A percentile compares a stretch with the other conserved stretches of the same genome.
Evolutionary conservation across 2,113 vertebrate genomes (phyloP).

Genomic region (Periophthalmus modestus): DNA sequence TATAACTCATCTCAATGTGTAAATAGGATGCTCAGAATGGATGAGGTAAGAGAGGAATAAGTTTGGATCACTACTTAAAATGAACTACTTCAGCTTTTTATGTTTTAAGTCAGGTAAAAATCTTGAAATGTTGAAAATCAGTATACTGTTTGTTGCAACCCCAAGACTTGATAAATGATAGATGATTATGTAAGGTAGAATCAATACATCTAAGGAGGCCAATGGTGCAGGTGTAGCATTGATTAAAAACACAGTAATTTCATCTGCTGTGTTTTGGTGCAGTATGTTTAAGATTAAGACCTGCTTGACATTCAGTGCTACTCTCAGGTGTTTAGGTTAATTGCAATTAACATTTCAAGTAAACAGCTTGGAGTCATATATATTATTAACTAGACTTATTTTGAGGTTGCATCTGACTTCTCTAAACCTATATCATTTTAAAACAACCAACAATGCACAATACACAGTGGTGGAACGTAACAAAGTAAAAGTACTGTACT

Average conservation of each 20-base stretch:
- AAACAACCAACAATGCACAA: neutral
- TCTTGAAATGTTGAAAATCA: no score
- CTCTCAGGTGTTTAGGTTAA: neutral
- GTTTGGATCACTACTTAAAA: no score
- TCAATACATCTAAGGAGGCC: neutral
- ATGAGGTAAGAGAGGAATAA: no score
- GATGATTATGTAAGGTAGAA: no score
- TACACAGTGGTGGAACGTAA: no score
- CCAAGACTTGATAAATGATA: neutral
- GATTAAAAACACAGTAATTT: neutral
- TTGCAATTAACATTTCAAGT: constrained; percentile 1
- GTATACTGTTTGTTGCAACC: no score
- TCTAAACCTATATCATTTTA: neutral
- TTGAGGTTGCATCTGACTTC: neutral
- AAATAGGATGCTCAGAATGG: no score
- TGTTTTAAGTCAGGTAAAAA: no score
- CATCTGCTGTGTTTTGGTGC: neutral
- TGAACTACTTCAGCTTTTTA: no score
- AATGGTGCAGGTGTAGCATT: neutral
- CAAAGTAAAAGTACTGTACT: no score
- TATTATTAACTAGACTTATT: neutral
- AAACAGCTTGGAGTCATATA: neutral
- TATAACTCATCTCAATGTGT: no score
- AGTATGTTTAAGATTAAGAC: neutral
- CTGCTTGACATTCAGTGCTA: constrained; percentile 1